Conservation (phyloP, 2,113 vertebrate genomes). For the Abramis brama region DNA sequence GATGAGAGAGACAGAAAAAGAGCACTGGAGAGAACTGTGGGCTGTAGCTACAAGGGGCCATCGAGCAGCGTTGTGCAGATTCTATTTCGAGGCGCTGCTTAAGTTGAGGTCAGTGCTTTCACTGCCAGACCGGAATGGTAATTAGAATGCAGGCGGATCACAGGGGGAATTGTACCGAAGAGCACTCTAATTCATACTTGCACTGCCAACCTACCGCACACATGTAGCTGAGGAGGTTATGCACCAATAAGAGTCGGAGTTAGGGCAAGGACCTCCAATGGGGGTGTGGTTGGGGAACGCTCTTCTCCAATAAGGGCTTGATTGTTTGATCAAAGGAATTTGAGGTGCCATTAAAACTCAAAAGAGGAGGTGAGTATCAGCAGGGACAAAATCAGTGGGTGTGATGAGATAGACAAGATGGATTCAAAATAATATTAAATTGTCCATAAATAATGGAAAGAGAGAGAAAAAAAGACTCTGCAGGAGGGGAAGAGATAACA, state of each 20-base stretch:
- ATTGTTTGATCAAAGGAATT: not conserved
- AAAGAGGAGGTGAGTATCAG: not conserved
- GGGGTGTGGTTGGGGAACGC: not conserved
- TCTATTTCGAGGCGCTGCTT: conserved; percentile 49
- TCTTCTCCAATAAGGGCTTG: not conserved
- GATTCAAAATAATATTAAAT: conserved; percentile 2
- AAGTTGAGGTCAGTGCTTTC: conserved; percentile 57
- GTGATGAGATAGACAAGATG: not conserved
- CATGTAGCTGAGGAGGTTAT: not conserved
- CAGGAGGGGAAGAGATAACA: not conserved
- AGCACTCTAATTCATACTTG: conserved; percentile 35
- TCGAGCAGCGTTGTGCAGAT: conserved; percentile 15
- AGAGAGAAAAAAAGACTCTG: not conserved
- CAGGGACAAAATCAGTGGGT: not conserved
- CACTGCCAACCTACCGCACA: not conserved
- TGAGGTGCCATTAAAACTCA: conserved; percentile 22
- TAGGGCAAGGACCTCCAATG: not conserved
- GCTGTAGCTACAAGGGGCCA: conserved; percentile 37
- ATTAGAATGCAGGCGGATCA: conserved; percentile 44
- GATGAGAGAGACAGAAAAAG: not conserved
- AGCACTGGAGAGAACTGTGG: conserved; percentile 28
- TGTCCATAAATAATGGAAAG: conserved; percentile 2
- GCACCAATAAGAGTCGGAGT: not conserved
- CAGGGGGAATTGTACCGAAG: conserved; percentile 16
- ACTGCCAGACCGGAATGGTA: conserved; percentile 48